Conservation (phyloP, 2,888 invertebrate genomes). For the Eilema depressum region DNA sequence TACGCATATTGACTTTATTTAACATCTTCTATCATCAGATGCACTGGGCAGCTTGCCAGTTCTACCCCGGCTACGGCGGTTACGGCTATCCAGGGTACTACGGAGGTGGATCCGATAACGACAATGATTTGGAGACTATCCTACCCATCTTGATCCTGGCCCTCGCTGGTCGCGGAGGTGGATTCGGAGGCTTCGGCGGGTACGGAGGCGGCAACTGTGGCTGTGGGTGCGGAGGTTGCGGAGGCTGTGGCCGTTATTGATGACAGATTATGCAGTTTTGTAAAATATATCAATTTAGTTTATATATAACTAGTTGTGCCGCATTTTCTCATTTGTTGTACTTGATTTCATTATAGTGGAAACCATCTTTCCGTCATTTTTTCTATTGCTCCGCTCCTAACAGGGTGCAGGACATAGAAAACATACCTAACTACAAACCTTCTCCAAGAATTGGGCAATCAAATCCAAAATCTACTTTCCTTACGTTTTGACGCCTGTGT, state of each 20-base stretch:
- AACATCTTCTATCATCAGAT: conserved; percentile 43
- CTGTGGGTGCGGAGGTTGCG: conserved; percentile 22
- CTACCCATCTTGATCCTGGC: conserved; percentile 62
- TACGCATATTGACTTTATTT: background rate
- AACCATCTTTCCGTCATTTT: no score
- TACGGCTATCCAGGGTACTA: conserved; percentile 42
- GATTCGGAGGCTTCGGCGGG: conserved; percentile 29
- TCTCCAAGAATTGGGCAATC: no score
- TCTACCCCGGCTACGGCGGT: conserved; percentile 40
- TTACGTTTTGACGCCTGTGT: no score
- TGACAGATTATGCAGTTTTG: background rate
- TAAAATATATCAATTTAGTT: background rate
- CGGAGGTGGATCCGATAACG: conserved; percentile 30
- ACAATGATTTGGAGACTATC: conserved; percentile 58
- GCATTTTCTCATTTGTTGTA: background rate
- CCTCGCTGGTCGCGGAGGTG: conserved; percentile 42
- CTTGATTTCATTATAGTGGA: background rate
- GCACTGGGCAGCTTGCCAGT: conserved; percentile 61
- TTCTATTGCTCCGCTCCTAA: no score
- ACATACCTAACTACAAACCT: no score
- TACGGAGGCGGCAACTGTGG: conserved; percentile 35
- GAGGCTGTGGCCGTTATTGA: conserved; percentile 16
- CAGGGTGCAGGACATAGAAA: no score
- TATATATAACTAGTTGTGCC: background rate
- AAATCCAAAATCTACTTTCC: no score